Conservation (phyloP, 2,888 invertebrate genomes). For the Lutraria lutraria region DNA sequence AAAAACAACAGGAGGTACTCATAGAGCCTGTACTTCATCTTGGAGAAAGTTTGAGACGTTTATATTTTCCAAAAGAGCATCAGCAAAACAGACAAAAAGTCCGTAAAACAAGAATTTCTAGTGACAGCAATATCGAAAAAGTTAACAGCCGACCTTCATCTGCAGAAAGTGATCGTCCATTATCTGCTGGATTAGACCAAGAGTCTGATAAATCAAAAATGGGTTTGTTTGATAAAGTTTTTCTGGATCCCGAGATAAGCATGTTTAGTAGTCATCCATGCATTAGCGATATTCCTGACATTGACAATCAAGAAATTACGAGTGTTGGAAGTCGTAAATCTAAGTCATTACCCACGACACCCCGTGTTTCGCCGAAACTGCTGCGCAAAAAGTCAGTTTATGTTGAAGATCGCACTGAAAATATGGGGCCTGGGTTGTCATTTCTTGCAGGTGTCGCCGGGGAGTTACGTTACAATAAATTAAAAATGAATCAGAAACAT, state of each 20-base stretch:
- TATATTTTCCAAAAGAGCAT: conserved; percentile 38
- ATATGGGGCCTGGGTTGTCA: conserved; percentile 34
- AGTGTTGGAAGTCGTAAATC: not conserved
- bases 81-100: not conserved
- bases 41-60: conserved; percentile 31
- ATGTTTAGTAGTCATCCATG: conserved; percentile 3
- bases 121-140: not conserved
- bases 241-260: not conserved
- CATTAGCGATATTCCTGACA: not conserved
- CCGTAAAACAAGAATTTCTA: not conserved
- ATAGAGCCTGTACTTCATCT: conserved; percentile 39
- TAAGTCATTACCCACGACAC: conserved; percentile 41
- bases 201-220: conserved; percentile 11
- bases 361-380: conserved; percentile 30
- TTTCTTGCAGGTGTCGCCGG: conserved; percentile 37
- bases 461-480: conserved; percentile 26
- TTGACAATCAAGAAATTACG: not conserved
- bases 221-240: conserved; percentile 8
- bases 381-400: conserved; percentile 8
- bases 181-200: not conserved
- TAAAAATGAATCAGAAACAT: conserved; percentile 1
- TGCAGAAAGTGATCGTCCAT: not conserved
- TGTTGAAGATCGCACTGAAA: not conserved
- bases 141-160: not conserved
- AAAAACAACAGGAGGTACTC: not conserved